phyloP scores from a whole-genome alignment of 2,113 vertebrate species.

The Cavia aperea region DNA sequence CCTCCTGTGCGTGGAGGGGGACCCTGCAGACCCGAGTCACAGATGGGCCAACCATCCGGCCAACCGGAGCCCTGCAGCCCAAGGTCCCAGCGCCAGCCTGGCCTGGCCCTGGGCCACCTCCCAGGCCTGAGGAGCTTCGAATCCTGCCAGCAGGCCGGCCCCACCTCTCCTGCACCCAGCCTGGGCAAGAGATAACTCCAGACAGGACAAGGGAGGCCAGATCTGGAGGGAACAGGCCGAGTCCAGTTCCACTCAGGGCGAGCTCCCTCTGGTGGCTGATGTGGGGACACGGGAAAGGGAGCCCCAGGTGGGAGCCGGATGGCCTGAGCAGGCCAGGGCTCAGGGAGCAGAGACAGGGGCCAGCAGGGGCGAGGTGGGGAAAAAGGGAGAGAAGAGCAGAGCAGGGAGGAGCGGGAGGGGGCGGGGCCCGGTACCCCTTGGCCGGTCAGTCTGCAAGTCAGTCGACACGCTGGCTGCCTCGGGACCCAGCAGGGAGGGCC shows the following conservation, averaged over 20 bases:
- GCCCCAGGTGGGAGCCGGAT: background rate
- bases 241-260: background rate
- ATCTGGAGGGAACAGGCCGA: background rate
- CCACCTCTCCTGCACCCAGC: background rate
- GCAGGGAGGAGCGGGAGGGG: background rate
- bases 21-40: background rate
- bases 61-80: too few relatives aligned
- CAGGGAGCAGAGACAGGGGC: rapidly evolving
- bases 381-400: background rate
- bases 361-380: background rate
- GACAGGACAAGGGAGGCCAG: background rate
- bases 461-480: background rate
- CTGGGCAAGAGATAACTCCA: background rate
- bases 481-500: background rate
- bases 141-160: background rate
- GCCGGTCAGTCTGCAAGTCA: background rate
- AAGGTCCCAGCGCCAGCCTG: background rate
- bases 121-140: background rate
- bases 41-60: background rate
- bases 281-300: background rate
- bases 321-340: background rate
- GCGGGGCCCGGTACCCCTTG: constrained; percentile 25
- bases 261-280: constrained; percentile 41
- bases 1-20: background rate
- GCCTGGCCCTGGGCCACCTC: background rate